These are phyloP conservation scores for Eueides isabella DNA, from an alignment of 1,140 invertebrate genomes.

Conservation along the genomic window DNA sequence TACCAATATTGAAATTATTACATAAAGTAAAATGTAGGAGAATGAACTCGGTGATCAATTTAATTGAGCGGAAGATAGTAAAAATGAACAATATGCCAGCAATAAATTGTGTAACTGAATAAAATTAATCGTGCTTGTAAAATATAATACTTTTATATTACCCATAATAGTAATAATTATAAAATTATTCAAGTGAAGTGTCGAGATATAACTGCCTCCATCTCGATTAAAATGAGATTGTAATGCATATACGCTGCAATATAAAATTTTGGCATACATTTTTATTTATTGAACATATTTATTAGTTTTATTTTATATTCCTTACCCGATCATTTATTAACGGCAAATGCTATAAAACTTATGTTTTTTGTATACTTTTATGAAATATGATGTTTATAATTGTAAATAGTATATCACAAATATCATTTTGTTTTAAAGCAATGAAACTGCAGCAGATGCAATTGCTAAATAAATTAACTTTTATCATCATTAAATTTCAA, in stretches of 20 bases:
- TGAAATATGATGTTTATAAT: no score
- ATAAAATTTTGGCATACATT: not conserved
- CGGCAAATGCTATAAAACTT: no score
- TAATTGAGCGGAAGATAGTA: conserved; percentile 13
- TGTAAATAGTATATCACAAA: no score
- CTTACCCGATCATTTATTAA: not conserved
- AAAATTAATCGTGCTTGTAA: conserved; percentile 3
- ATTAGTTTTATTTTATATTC: not conserved
- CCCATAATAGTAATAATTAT: conserved; percentile 13
- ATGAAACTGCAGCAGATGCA: no score
- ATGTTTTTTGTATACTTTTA: no score
- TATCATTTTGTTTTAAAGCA: no score
- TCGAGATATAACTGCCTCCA: not conserved
- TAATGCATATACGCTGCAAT: not conserved
- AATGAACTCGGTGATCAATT: not conserved
- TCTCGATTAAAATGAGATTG: not conserved
- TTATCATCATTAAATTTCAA: no score
- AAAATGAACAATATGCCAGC: not conserved
- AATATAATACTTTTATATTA: not conserved
- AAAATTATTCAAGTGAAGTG: not conserved
- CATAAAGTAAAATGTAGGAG: conserved; percentile 5
- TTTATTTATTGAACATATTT: not conserved
- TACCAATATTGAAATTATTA: not conserved
- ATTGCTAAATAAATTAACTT: no score
- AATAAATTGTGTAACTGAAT: conserved; percentile 7